phyloP scores from a whole-genome alignment of 2,797 vertebrate genomes.

The Forpus xanthops region DNA sequence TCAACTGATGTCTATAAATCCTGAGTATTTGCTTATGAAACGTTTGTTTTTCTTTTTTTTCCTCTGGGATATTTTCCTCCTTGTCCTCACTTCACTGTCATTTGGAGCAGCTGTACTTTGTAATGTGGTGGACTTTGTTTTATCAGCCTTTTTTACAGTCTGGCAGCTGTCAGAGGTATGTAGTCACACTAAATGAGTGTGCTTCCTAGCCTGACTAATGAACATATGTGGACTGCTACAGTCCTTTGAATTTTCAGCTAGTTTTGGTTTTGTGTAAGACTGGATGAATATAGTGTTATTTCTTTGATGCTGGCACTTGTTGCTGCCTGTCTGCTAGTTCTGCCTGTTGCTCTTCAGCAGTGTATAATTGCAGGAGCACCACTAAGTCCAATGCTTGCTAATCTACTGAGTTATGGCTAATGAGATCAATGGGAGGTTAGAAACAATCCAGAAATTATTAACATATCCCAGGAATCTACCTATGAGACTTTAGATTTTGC shows the following conservation, averaged over 20 bases:
- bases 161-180: neutral
- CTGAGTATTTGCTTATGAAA: neutral
- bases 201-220: neutral
- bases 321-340: neutral
- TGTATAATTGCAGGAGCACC: neutral
- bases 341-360: neutral
- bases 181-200: neutral
- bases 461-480: neutral
- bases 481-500: neutral
- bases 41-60: neutral
- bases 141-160: neutral
- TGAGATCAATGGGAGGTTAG: neutral
- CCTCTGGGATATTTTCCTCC: neutral
- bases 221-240: neutral
- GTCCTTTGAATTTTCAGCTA: neutral
- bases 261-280: neutral
- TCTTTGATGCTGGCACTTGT: neutral
- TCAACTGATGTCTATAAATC: neutral
- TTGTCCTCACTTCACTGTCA: neutral
- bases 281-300: neutral
- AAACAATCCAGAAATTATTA: neutral
- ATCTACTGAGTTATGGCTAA: neutral
- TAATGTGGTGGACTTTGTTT: neutral
- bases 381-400: neutral
- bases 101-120: constrained; percentile 3